A percentile compares a stretch with the other conserved stretches of the same genome.
Evolutionary conservation across 1,140 invertebrate species (phyloP).

Genomic region (Eriosoma lanigerum): DNA sequence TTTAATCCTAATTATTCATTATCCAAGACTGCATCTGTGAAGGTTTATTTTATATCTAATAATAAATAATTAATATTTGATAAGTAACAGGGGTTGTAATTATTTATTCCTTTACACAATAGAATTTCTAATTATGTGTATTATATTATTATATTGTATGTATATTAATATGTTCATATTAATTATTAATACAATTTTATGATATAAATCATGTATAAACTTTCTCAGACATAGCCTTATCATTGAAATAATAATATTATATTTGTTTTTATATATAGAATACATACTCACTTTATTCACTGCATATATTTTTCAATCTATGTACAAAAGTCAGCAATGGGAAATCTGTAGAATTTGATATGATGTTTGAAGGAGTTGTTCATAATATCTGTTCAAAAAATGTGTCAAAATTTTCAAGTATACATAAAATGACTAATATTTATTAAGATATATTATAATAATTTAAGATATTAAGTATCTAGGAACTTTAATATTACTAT

Average conservation of each 20-base stretch:
- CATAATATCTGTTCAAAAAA: constrained; percentile 10
- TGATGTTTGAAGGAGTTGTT: neutral
- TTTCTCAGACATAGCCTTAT: neutral
- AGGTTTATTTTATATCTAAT: no score
- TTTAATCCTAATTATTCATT: neutral
- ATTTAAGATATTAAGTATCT: no score
- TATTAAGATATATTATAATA: neutral
- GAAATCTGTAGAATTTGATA: neutral
- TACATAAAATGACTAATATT: constrained; percentile 1
- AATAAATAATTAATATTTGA: no score
- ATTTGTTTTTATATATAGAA: constrained; percentile 4
- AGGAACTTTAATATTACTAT: no score
- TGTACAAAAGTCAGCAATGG: neutral
- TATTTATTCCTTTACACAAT: no score
- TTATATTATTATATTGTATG: no score
- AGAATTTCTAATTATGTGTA: no score
- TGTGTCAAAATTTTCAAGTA: neutral
- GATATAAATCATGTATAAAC: neutral
- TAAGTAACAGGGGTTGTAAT: no score
- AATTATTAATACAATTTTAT: no score
- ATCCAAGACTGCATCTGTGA: no score
- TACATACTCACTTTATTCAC: neutral
- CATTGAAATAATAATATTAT: no score
- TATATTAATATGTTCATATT: no score
- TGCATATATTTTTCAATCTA: constrained; percentile 10